Percentiles rank a stretch among this genome's conserved stretches.
Conservation (phyloP, 2,888 invertebrate genomes). For the Drosophila mettleri region DNA sequence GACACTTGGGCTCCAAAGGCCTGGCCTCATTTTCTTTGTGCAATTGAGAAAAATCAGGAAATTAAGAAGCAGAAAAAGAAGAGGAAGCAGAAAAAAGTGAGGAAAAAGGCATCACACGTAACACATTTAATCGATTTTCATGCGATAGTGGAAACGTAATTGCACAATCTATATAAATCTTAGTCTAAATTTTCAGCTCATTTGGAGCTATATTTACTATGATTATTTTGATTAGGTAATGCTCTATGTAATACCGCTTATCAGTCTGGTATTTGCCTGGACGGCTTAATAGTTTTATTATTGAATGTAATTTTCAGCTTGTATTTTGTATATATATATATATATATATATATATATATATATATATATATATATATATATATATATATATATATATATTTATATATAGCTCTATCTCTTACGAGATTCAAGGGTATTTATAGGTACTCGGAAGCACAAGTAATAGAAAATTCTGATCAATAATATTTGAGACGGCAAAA, state of each 20-base stretch:
- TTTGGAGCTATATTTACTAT: neutral
- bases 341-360: neutral
- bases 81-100: neutral
- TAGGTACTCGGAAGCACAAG: neutral
- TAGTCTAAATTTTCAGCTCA: neutral
- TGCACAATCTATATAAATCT: conserved; percentile 40
- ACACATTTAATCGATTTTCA: conserved; percentile 30
- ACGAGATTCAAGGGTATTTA: conserved; percentile 27
- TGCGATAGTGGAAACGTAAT: conserved; percentile 23
- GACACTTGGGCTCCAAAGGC: conserved; percentile 50
- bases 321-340: neutral
- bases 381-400: neutral
- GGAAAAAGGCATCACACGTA: conserved; percentile 4
- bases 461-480: neutral
- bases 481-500: neutral
- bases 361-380: neutral
- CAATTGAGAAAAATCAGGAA: neutral
- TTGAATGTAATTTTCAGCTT: neutral
- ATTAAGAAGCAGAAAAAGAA: neutral
- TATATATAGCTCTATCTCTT: too few species aligned
- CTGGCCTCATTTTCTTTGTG: conserved; percentile 13
- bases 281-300: conserved; percentile 30
- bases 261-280: conserved; percentile 9
- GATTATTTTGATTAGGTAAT: conserved; percentile 1
- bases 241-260: conserved; percentile 19